Base-by-base conservation (phyloP, 1,140 invertebrate species). In the Ceratina japonica region DNA sequence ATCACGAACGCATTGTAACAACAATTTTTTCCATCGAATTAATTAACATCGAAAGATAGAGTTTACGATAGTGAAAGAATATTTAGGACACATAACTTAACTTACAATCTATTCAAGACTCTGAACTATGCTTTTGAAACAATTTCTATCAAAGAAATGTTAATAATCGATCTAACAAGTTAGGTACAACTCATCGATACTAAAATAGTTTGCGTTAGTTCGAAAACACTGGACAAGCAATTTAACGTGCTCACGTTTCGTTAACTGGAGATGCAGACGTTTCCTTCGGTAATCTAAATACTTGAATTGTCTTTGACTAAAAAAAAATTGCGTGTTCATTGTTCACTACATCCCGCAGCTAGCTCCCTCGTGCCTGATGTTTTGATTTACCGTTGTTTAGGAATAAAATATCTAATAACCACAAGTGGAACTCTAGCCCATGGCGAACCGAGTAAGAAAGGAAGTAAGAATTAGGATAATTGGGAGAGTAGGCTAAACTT, bases 351-450 rank as follows among this genome's bases (percentile, higher is more conserved):
- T 27, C 72, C 20, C 73, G 74, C 64, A 78, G 83, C 79, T 81
- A 78, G 83, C 79, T 81, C 20, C 70, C 74, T 84, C 49, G 72
- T 83, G 68, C 72, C 62, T 51, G 5, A 71, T 84, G 20, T 71
- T 64, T 54, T 58, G 27, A 63, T 70, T 68, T 18, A 64, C 13
- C 64, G 24, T 52, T 62, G 61, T 20, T 12, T 75, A 24, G 15
- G 62, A 71, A 51, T 65, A 61, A 63, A 70, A 52, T n/a, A n/a
- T 64, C 82, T n/a, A 56, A 10, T 44, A 44, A 44, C 37, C 80
- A 86, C 75, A 86, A 81, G 59, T 73, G 75, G 62, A 87, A 82
- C 76, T 56, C 16, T 84, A 77, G 78, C 59, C 73, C 71, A 81
- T 49, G 13, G 37, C 37, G 37, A 44, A 49, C 24, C 56, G n/a